Evolutionary conservation across 1,140 invertebrate genomes (phyloP), one percentile per base, ranked within the genome.

Genomic region (Monochamus saltuarius): DNA sequence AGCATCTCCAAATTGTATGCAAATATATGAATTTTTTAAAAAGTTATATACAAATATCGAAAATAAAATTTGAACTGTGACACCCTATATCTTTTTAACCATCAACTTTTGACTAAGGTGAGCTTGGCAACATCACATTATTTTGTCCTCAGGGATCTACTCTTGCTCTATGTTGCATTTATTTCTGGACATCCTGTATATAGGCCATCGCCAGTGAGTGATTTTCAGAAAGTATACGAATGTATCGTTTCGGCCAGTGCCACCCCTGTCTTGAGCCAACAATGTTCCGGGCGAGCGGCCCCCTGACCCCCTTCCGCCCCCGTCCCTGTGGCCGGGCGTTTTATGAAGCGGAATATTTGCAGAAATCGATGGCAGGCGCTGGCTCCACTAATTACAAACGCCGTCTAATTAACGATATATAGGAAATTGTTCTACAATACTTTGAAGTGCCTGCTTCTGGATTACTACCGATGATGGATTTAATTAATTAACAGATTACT

Each of bases 401-500:
- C 61, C 69, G 70, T 71, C 73, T 74, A 74, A 74, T 74, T 74
- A 74, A 74, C 71, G 70, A 74, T 74, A 73, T 73, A 74, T 74
- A 73, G 73, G 73, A 74, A 74, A 74, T 74, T 74, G 73, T 74
- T 73, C 73, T 64, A 70, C 73, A 72, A 74, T 74, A 74, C 71
- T 73, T 74, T 74, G 71, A 73, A 73, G 71, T 71, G 66, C 68
- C 69, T 62, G 68, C 65, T 70, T 67, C 53, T n/a, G 62, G 64
- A 68, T 68, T 65, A 72, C 66, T 68, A 66, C 67, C 70, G 59
- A 64, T 70, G 69, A 73, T 71, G 70, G 71, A 72, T 73, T 73
- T 70, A 75, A 74, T 74, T 74, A 74, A 74, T 75, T 75, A 73
- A 72, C 73, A 72, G 72, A 69, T 75, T 75, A 71, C 73, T 75